Percentiles rank a stretch among this genome's conserved stretches.
Evolutionary conservation across 2,113 vertebrate genomes (phyloP).

Genomic region (Campylomormyrus tamandua): DNA sequence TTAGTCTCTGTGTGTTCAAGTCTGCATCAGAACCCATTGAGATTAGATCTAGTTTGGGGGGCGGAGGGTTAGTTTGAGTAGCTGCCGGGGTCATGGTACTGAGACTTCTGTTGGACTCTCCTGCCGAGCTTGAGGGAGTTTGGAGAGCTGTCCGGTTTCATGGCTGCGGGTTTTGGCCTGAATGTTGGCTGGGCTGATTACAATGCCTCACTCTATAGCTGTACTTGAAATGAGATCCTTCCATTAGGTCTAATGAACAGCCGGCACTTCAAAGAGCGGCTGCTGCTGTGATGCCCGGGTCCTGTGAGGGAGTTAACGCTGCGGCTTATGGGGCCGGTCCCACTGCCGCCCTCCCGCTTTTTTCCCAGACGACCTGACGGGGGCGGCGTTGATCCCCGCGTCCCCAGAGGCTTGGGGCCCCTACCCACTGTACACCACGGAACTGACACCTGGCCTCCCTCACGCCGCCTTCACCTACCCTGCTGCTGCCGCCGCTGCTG

Average conservation of each 20-base stretch:
- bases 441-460: constrained; percentile 88
- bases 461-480: constrained; percentile 92
- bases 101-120: neutral
- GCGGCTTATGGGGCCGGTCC: neutral
- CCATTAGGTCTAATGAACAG: neutral
- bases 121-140: neutral
- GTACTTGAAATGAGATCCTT: neutral
- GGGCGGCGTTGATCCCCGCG: constrained; percentile 88
- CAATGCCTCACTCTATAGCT: neutral
- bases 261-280: neutral
- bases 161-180: neutral
- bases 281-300: neutral
- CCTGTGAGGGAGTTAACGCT: neutral
- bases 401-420: constrained; percentile 94
- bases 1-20: neutral
- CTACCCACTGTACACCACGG: constrained; percentile 90
- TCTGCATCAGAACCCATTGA: neutral
- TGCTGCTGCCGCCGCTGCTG: constrained; percentile 70
- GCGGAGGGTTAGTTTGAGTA: neutral
- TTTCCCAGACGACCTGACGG: constrained; percentile 86
- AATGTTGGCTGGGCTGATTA: neutral
- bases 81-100: neutral
- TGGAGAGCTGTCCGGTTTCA: neutral
- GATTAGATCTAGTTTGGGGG: neutral
- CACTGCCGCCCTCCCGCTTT: neutral